Evolutionary conservation across 2,888 invertebrate genomes (phyloP), one percentile per base, ranked within the genome.

Genomic region (Diarsia dahlii): DNA sequence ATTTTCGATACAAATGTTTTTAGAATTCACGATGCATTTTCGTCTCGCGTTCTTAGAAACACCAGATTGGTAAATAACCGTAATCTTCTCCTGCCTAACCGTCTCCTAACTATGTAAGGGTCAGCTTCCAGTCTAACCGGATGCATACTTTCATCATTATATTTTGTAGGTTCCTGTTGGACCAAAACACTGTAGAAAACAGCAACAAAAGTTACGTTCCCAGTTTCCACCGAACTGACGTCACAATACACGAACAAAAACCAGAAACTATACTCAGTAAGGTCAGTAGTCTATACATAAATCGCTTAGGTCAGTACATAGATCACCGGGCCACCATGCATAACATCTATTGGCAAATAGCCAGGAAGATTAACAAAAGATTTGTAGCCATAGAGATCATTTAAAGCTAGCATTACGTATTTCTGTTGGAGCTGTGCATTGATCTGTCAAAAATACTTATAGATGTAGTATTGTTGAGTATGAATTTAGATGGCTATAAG

Each of bases 321-420:
- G 50, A 63, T 71, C 73, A 65, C 60, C 68, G 0, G 28, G 63
- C 48, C 66, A 63, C 68, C 71, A 79, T 84, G 72, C 58, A 67
- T 76, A 63, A 56, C 56, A 56, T 18, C 69, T 52, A 81, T 76
- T 84, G 84, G 84, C 84, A 65, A 70, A 71, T 62, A 52, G 65
- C 84, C 84, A 82, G 65, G 23, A 58, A 74, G 79, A 67, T 76
- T 84, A 68, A 71, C 77, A 74, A 78, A 80, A 83, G 83, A 83
- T 80, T 75, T 84, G 77, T 73, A 12, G 78, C 56, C 50, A 46
- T 71, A n/a, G 54, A 73, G 62, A 66, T 56, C 65, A 83, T 80
- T 79, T 58, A 75, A 75, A 71, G 23, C 70, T 58, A 68, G 39
- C 54, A 48, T 62, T 64, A 78, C 13, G 18, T 20, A 46, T 48